Conservation (phyloP, 2,888 invertebrate species). For the Gerris lacustris region DNA sequence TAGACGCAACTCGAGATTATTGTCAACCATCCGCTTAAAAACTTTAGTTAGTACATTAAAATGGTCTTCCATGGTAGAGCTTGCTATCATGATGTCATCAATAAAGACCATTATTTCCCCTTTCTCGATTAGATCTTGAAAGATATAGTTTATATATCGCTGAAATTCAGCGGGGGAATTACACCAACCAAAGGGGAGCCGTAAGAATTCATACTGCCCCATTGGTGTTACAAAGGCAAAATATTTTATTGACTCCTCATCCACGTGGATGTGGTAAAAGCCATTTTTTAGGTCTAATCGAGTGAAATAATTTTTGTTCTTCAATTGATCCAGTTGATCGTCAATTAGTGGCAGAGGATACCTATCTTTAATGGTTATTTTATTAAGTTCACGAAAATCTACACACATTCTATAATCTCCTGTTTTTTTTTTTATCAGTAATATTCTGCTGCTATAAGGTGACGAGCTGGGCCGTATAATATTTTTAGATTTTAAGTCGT, state of each 20-base stretch:
- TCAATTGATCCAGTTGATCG: conserved; percentile 12
- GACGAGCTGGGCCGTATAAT: too few species aligned
- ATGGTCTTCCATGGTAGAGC: not conserved
- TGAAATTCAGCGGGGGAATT: conserved; percentile 14
- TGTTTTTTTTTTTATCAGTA: too few species aligned
- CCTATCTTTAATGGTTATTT: conserved; percentile 7
- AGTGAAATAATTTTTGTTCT: conserved; percentile 8
- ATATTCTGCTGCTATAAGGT: too few species aligned
- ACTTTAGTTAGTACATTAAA: conserved; percentile 9
- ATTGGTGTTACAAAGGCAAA: conserved; percentile 8
- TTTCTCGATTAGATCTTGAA: conserved; percentile 6
- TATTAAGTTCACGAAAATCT: conserved; percentile 10
- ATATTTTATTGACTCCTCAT: not conserved
- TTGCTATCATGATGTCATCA: conserved; percentile 7
- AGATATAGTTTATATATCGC: conserved; percentile 9
- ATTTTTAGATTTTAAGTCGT: too few species aligned
- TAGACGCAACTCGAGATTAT: conserved; percentile 26
- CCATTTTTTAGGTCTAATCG: conserved; percentile 15
- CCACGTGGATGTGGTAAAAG: conserved; percentile 9
- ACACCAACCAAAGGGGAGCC: conserved; percentile 12
- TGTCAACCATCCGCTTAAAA: conserved; percentile 15
- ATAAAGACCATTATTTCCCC: not conserved
- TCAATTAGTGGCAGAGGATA: conserved; percentile 16
- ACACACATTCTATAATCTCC: conserved; percentile 8
- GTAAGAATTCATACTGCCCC: conserved; percentile 13